Evolutionary conservation across 2,797 vertebrate species (phyloP), one percentile per base, ranked within the genome.

Genomic region (Tenualosa ilisha): DNA sequence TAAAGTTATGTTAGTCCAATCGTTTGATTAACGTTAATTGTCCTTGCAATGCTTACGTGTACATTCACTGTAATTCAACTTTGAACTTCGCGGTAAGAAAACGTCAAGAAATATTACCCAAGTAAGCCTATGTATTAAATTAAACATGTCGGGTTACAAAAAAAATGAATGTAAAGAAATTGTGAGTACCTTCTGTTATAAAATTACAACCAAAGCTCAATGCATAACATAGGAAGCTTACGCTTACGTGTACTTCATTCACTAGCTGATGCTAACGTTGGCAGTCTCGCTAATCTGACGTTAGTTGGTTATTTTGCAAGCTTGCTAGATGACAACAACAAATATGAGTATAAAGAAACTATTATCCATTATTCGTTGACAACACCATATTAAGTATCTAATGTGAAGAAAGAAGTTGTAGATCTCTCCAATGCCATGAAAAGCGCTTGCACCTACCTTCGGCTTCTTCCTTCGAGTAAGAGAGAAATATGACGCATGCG

Each of bases 231-330:
- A 22, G 26, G 7, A 26, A 82, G 54, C 12, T 49, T 82, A 85
- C 81, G 91, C 91, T 88, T 90, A 93, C 92, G 93, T 93, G 92
- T 88, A 92, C 89, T 83, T 85, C 8, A 81, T 9, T 2, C 72
- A 82, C 24, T 75, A 37, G 68, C 31, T 79, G 81, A 0, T 0
- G 3, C 20, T 50, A 68, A 17, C 82, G 4, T 43, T 68, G 20
- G 31, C 3, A 2, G 17, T 72, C 53, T 86, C 0, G 83, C 43
- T 8, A n/a, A 24, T 0, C 8, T 0, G 22, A 72, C 12, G 7
- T 13, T 72, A 75, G 37, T 37, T 37, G 26, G 37, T 20, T 22
- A 2, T 8, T 79, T 79, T 79, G 15, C 22, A 22, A 2, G 17
- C 8, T 46, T 79, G 6, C 22, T 24, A 43, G 40, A 40, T 31